Base-by-base conservation (phyloP, 2,888 invertebrate genomes). In the Sepioteuthis lessoniana region DNA sequence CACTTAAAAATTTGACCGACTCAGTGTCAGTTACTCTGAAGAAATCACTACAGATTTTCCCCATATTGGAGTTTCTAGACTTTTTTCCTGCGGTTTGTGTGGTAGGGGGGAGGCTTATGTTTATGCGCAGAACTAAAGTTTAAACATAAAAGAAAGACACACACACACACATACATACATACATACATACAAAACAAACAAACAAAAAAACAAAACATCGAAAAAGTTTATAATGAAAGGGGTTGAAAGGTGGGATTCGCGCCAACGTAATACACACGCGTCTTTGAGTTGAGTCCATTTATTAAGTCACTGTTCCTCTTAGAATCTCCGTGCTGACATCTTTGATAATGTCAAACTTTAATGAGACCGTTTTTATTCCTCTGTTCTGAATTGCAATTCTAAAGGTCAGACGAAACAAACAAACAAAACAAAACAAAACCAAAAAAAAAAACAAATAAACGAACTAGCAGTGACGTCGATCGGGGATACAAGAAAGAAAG, bases 281-380 rank as follows among this genome's bases (percentile, higher is more conserved):
- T 35, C 76, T 76, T 76, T n/a, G 76, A 76, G 76, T 13, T 35
- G 4, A 13, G 76, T 1, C 5, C 76, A 76, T 76, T 76, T 76
- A 76, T 76, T 76, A 16, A 76, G 10, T 76, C n/a, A 76, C 16
- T 35, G n/a, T n/a, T n/a, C n/a, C 76, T n/a, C 13, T 35, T n/a
- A n/a, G 16, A 76, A n/a, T 19, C n/a, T n/a, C n/a, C n/a, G n/a
- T n/a, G 76, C 76, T 76, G 76, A 76, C 76, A 76, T 76, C 76
- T 76, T 76, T 76, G 76, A 76, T 76, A 76, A 76, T 76, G 76
- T 76, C 76, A 76, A 76, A n/a, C 19, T 76, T 76, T 76, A 76
- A 76, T 76, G 76, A 76, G 76, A 76, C 25, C 76, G 35, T 76
- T 76, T 76, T 76, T 35, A 35, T n/a, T 76, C n/a, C n/a, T n/a